Base-by-base conservation (phyloP, 2,113 vertebrate species). In the Suncus etruscus region DNA sequence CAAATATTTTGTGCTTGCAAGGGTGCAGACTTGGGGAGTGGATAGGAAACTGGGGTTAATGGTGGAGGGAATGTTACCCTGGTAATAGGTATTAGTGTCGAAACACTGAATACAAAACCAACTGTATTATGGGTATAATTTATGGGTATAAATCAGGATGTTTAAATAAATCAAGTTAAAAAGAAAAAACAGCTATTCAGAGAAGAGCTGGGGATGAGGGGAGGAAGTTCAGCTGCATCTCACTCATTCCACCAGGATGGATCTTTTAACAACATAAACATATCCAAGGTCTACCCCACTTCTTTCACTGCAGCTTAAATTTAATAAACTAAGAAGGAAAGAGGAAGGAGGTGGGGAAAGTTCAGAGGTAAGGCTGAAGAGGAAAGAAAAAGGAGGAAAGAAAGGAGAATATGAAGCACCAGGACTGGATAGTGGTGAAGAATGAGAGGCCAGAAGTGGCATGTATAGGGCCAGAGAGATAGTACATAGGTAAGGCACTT, bases 251-350 rank as follows among this genome's bases (percentile, higher is more conserved):
- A 72, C n/a, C 27, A 3, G 65, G 31, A 16, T 8, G 77, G 45
- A 51, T 80, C 27, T 75, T 76, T 63, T 78, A 80, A 89, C 82
- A 81, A 85, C 45, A 48, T 20, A 8, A 48, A 84, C 32, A 29
- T 11, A 72, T n/a, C 61, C 32, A 31, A 18, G 45, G 69, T 48
- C 20, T 61, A 73, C 10, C 63, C 6, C 9, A 86, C 22, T 32
- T 79, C 16, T 16, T 39, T 65, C 63, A 94, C 65, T 54, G 61
- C 86, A 83, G 80, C 61, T 31, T 74, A 89, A 78, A 25, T 65
- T 24, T 85, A 54, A 12, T 39, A 66, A 66, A 65, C 2, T n/a
- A 58, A 31, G 14, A 61, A 51, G 51, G 29, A 83, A 27, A 32
- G 47, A 6, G n/a, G 31, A 31, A 48, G 18, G 66, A 25, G 0